These are phyloP conservation scores for Spicauda simplicius DNA, from an alignment of 2,888 invertebrate genomes.

Conservation along the genomic window DNA sequence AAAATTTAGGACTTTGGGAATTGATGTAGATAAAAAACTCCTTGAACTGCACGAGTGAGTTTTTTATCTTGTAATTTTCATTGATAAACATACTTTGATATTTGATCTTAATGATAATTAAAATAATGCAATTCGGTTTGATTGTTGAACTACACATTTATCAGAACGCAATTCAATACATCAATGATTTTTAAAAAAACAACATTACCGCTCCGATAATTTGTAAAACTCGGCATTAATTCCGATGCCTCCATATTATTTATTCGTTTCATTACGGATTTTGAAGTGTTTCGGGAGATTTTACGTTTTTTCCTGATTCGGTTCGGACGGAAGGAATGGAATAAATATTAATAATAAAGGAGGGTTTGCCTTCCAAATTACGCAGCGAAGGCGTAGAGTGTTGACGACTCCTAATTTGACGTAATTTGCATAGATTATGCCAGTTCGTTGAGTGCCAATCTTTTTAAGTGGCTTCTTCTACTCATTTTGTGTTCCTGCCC, in stretches of 20 bases:
- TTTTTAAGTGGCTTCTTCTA: constrained; percentile 83
- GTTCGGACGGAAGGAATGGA: constrained; percentile 70
- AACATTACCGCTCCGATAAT: not conserved
- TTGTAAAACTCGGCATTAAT: constrained; percentile 20
- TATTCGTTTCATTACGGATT: constrained; percentile 72
- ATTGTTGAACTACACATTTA: not conserved
- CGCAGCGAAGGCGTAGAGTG: constrained; percentile 72
- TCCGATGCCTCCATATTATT: constrained; percentile 55
- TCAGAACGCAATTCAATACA: not conserved
- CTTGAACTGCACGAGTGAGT: no score
- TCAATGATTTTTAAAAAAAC: not conserved
- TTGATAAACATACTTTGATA: no score
- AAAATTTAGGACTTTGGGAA: no score
- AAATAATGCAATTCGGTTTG: no score
- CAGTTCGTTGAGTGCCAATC: constrained; percentile 84
- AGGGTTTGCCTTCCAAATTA: constrained; percentile 82
- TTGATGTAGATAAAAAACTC: no score
- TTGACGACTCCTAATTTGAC: constrained; percentile 84
- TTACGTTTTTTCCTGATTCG: constrained; percentile 66
- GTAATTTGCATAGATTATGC: constrained; percentile 85
- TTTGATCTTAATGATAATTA: no score
- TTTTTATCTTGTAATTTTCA: no score
- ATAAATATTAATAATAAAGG: constrained; percentile 85
- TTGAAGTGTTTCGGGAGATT: constrained; percentile 65
- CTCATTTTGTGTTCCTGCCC: constrained; percentile 78